Conservation (phyloP, 2,888 invertebrate species). For the Drosophila monieri region DNA sequence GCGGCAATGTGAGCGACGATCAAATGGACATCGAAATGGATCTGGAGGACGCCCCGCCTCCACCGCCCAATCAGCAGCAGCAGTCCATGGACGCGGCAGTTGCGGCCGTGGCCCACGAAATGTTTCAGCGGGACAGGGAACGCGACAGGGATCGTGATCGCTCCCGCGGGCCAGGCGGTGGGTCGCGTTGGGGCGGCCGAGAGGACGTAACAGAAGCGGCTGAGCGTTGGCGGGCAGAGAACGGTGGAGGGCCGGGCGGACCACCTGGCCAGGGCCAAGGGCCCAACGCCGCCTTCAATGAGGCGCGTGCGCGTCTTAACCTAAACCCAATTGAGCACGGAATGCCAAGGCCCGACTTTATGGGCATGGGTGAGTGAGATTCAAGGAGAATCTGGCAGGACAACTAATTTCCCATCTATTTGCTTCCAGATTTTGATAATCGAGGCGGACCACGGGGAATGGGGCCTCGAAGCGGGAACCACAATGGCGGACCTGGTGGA, state of each 20-base stretch:
- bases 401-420: not conserved
- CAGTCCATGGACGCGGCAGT: conserved; percentile 25
- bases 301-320: conserved; percentile 68
- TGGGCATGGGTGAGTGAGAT: conserved; percentile 66
- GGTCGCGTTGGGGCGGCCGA: conserved; percentile 83
- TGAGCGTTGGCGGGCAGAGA: conserved; percentile 70
- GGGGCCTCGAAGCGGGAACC: conserved; percentile 61
- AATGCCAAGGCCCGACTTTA: conserved; percentile 76
- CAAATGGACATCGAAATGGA: conserved; percentile 93
- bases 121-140: conserved; percentile 77
- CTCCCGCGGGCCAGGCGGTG: conserved; percentile 58
- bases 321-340: conserved; percentile 77
- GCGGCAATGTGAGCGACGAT: conserved; percentile 86
- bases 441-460: conserved; percentile 70
- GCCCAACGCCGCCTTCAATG: conserved; percentile 59
- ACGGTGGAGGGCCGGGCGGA: conserved; percentile 47
- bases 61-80: conserved; percentile 66
- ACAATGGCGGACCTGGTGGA: conserved; percentile 56
- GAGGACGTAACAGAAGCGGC: conserved; percentile 78
- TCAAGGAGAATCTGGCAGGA: no score
- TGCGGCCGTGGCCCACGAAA: conserved; percentile 55
- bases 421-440: conserved; percentile 77
- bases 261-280: conserved; percentile 52
- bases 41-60: conserved; percentile 83
- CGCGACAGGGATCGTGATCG: conserved; percentile 72